Evolutionary conservation across 2,797 vertebrate genomes (phyloP), one percentile per base, ranked within the genome.

Genomic region (Sparus aurata): DNA sequence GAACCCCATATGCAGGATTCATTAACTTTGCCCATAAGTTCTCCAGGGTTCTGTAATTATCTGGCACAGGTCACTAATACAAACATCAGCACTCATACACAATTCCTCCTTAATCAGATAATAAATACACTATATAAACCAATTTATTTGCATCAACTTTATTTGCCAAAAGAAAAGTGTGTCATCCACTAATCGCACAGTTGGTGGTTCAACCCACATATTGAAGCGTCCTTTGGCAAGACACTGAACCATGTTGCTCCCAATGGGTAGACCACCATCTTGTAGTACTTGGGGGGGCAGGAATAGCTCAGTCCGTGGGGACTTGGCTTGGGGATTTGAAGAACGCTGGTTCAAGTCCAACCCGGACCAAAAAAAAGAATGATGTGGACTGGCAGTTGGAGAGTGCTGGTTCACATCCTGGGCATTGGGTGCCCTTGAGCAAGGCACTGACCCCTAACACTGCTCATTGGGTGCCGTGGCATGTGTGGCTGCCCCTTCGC

Each of bases 21-120:
- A 82, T 86, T 83, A 76, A 71, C 60, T 73, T 77, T 69, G 45
- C 69, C 73, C 69, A 66, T n/a, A 65, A 62, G 53, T 49, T 79
- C 71, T 82, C 65, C 54, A 20, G 69, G 45, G 16, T 69, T 62
- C 61, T 69, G 55, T 60, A 82, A 79, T 84, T 79, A 76, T 70
- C 73, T 54, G 27, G 38, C 63, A 57, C 54, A 34, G 25, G 38
- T 47, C 41, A 50, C 71, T 16, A 20, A 73, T 55, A 81, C 43
- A 75, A 79, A 72, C 45, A 54, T 70, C 43, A 8, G 49, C 17
- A 27, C 63, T 50, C 47, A 70, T 57, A 68, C 64, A 55, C 18
- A 30, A 60, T 45, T 55, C 30, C 41, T 5, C 43, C 47, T 53
- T 38, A n/a, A 38, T 50, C 41, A 13, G 47, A 18, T 22, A 47